Percentiles rank a stretch among this genome's conserved stretches.
phyloP scores from a whole-genome alignment of 1,140 invertebrate genomes.

The Cardiocondyla obscurior region DNA sequence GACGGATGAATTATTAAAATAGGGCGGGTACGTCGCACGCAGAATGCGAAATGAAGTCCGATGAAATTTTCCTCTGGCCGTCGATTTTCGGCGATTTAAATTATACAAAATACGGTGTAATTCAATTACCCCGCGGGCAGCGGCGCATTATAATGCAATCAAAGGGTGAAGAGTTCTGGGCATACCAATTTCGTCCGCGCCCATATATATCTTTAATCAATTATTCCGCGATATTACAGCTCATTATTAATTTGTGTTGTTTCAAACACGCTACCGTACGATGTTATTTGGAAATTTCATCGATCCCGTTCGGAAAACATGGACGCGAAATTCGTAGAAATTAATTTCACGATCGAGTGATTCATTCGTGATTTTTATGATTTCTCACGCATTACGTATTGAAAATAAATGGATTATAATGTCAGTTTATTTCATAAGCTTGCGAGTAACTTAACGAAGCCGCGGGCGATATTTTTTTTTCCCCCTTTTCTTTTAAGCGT shows the following conservation, averaged over 20 bases:
- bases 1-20: constrained; percentile 54
- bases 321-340: constrained; percentile 35
- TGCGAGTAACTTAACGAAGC: not conserved
- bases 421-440: not conserved
- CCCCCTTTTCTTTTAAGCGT: too few species aligned
- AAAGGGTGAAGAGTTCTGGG: constrained; percentile 63
- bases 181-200: constrained; percentile 57
- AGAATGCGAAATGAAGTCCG: constrained; percentile 47
- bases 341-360: constrained; percentile 39
- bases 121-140: constrained; percentile 64
- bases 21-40: constrained; percentile 12
- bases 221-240: constrained; percentile 49
- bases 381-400: not conserved
- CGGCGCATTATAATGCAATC: constrained; percentile 69
- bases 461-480: not conserved
- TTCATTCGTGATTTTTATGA: constrained; percentile 24
- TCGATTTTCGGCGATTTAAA: constrained; percentile 63
- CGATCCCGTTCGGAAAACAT: constrained; percentile 31
- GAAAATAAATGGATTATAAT: not conserved
- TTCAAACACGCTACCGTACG: constrained; percentile 44
- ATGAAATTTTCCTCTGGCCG: constrained; percentile 48
- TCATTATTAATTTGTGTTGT: constrained; percentile 59
- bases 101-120: constrained; percentile 69
- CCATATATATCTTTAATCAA: constrained; percentile 64
- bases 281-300: constrained; percentile 51